Evolutionary conservation across 2,113 vertebrate genomes (phyloP).

Genomic region (Micromys minutus): DNA sequence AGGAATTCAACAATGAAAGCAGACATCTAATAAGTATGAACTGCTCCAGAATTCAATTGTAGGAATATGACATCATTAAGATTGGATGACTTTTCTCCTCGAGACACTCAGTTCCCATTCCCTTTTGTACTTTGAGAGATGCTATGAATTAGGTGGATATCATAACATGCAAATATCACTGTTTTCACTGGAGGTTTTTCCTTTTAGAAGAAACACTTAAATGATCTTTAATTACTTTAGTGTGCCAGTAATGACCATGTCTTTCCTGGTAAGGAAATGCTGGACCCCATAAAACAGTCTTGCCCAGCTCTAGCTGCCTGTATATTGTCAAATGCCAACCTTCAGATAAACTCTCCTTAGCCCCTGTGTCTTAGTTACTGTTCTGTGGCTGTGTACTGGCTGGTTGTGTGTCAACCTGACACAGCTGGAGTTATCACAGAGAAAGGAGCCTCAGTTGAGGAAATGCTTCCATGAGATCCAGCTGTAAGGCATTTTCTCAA

Average conservation of each 20-base stretch:
- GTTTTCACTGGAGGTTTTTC: neutral
- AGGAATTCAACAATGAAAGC: neutral
- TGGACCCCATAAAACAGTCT: neutral
- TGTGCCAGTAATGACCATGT: neutral
- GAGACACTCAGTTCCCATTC: neutral
- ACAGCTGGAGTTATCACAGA: too few species aligned
- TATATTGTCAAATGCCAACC: neutral
- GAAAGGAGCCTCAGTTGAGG: too few species aligned
- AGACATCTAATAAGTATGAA: neutral
- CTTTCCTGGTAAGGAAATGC: neutral
- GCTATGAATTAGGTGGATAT: neutral
- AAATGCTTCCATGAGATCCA: too few species aligned
- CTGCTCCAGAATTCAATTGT: neutral
- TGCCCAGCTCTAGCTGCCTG: neutral
- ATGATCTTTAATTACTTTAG: neutral
- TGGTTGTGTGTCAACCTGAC: too few species aligned
- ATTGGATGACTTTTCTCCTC: neutral
- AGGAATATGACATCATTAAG: neutral
- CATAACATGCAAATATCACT: neutral
- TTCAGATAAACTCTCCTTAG: neutral
- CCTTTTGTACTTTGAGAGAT: neutral
- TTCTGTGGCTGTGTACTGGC: too few species aligned
- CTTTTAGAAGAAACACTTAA: constrained; percentile 4
- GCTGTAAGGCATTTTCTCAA: too few species aligned
- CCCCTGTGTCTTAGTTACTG: neutral